These are phyloP conservation scores for Pitangus sulphuratus DNA, from an alignment of 2,797 vertebrate genomes.

Conservation along the genomic window DNA sequence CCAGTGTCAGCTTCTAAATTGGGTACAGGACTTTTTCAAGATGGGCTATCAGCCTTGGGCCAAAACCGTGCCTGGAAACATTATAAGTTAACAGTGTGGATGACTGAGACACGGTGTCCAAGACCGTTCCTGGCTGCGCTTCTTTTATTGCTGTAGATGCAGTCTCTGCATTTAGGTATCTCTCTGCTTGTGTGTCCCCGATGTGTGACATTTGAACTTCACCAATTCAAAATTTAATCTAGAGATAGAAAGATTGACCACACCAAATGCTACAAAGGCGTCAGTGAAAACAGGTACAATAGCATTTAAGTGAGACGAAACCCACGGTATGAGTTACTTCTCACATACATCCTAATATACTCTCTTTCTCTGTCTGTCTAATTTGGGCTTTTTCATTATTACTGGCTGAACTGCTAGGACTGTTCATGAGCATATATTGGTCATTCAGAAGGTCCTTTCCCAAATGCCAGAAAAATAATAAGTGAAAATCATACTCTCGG, in stretches of 20 bases:
- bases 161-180: not conserved
- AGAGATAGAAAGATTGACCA: not conserved
- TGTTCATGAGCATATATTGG: not conserved
- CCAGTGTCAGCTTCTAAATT: not conserved
- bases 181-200: not conserved
- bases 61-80: not conserved
- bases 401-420: not conserved
- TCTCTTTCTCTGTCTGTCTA: not conserved
- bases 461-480: not conserved
- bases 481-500: not conserved
- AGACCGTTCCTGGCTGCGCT: not conserved
- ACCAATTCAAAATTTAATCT: not conserved
- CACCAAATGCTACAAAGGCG: not conserved
- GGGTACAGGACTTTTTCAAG: not conserved
- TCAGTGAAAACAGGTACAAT: not conserved
- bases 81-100: not conserved
- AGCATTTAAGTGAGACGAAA: not conserved
- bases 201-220: accelerated
- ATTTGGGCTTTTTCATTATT: not conserved
- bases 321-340: not conserved
- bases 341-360: not conserved
- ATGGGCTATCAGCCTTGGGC: not conserved
- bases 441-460: not conserved
- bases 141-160: not conserved
- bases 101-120: not conserved